Evolutionary conservation across 1,140 invertebrate genomes (phyloP), one percentile per base, ranked within the genome.

Genomic region (Drosophila tani): DNA sequence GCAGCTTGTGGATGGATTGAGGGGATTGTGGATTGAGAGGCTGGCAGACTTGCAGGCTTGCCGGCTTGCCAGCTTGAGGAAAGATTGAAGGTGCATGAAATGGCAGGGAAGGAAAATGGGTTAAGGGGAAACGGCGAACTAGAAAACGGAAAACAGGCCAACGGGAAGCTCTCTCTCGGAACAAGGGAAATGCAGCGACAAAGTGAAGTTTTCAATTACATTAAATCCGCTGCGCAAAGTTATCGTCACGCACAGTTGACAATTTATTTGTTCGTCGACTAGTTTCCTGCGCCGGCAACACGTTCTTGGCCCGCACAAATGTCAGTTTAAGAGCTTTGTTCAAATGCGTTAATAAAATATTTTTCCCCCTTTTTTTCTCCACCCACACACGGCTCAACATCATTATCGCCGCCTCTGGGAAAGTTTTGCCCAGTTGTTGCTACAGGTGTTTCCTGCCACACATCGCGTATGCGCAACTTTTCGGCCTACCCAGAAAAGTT

Each of bases 191-290:
- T 73, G 68, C 77, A 81, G 68, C 63, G 50, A 68, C 75, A 59
- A 51, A 77, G 63, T 53, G 80, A 85, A 88, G 82, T 90, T 90
- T 90, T 79, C 85, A 90, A 90, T 90, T 90, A 90, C 69, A 85
- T 90, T 91, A 90, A 90, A 90, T 91, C 85, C 82, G 63, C 58
- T 69, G n/a, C 49, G 51, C 68, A 65, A 79, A 82, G 78, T 80
- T 85, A 66, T 27, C 75, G 74, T 64, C 85, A 90, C 85, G 82
- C 82, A 82, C 71, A 79, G 81, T 85, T 79, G 79, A 90, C 85
- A 90, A 88, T 90, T 88, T 84, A 88, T 84, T 90, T 80, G 82
- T 78, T 74, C 65, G 74, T 51, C 50, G 40, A 47, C 56, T 55
- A 71, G 69, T 67, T 62, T 77, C 58, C 66, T 63, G 58, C 70